Conservation (phyloP, 2,797 vertebrate genomes). For the Mus minutoides region DNA sequence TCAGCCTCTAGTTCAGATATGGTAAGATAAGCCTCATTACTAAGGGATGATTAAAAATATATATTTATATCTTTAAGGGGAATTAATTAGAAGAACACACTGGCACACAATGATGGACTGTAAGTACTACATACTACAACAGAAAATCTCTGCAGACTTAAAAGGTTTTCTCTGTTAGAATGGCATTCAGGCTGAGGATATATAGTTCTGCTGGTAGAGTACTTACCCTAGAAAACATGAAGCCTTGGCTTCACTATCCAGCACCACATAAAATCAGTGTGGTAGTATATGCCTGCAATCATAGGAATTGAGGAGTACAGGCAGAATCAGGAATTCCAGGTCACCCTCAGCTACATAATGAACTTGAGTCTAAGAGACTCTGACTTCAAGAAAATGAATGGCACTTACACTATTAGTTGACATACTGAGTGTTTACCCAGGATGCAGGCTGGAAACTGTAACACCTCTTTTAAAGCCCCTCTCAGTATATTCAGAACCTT, state of each 20-base stretch:
- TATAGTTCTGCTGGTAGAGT: background rate
- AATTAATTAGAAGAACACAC: slow-evolving; percentile 21
- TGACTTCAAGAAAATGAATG: background rate
- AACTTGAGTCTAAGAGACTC: background rate
- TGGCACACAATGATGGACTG: background rate
- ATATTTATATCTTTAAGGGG: slow-evolving; percentile 27
- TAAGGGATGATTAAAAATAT: slow-evolving; percentile 43
- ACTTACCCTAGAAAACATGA: background rate
- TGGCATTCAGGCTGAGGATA: background rate
- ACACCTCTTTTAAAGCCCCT: background rate
- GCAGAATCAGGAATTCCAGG: background rate
- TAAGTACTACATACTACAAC: background rate
- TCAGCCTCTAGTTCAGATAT: slow-evolving; percentile 28
- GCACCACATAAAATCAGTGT: background rate
- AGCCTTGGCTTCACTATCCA: background rate
- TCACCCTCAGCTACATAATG: background rate
- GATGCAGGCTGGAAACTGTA: slow-evolving; percentile 34
- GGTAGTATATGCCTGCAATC: background rate
- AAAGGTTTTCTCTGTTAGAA: slow-evolving; percentile 19
- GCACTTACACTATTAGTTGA: slow-evolving; percentile 46
- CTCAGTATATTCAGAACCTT: background rate
- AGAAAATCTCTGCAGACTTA: slow-evolving; percentile 4
- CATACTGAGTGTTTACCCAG: slow-evolving; percentile 19
- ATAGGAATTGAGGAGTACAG: background rate
- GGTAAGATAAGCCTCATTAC: slow-evolving; percentile 7